Conservation (phyloP, 2,888 invertebrate species). For the Mellilla xanthometata region DNA sequence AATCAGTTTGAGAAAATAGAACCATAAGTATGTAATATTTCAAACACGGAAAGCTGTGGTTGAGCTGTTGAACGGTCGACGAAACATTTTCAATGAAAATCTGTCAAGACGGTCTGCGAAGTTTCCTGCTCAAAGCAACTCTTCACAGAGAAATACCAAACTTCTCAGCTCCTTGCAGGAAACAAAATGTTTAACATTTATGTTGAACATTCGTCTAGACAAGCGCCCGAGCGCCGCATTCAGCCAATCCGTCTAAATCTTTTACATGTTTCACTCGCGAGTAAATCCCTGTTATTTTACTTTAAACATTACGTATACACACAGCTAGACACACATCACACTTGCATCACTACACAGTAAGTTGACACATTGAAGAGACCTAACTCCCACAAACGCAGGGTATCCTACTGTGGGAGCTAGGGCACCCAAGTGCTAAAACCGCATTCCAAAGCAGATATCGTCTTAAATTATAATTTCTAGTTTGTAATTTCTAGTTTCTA, state of each 20-base stretch:
- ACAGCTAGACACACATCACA: no score
- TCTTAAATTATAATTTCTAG: no score
- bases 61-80: not conserved
- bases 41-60: not conserved
- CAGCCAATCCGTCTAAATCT: slow-evolving; percentile 18
- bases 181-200: slow-evolving; percentile 49
- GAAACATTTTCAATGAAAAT: slow-evolving; percentile 12
- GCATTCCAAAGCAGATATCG: no score
- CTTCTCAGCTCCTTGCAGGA: slow-evolving; percentile 26
- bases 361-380: no score
- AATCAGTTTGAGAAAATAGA: no score
- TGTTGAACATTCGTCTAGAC: slow-evolving; percentile 59
- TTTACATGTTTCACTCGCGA: slow-evolving; percentile 9
- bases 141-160: slow-evolving; percentile 14
- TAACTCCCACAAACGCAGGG: no score
- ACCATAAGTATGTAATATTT: no score
- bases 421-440: no score
- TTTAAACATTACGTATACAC: not conserved
- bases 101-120: slow-evolving; percentile 43
- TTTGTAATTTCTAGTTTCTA: no score
- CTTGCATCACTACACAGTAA: no score
- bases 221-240: slow-evolving; percentile 32
- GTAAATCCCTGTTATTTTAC: slow-evolving; percentile 12
- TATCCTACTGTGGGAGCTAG: no score
- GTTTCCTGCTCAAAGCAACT: slow-evolving; percentile 45